Conservation (phyloP, 2,113 vertebrate genomes). For the Syrmaticus mikado region DNA sequence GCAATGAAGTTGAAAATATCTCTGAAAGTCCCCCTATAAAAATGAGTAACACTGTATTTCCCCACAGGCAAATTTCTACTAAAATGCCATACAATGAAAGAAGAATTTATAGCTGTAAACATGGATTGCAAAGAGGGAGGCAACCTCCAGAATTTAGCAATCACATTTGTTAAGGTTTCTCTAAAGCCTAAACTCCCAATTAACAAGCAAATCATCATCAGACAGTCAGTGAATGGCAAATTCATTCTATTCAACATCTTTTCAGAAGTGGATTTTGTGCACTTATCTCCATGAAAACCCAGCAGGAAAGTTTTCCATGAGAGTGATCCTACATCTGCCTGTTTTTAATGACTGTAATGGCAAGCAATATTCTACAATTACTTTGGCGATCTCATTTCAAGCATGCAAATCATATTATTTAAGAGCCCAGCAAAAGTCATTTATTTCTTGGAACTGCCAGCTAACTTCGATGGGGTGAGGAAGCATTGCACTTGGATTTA, state of each 20-base stretch:
- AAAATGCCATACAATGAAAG: conserved; percentile 54
- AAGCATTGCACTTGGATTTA: conserved; percentile 11
- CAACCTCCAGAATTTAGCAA: conserved; percentile 80
- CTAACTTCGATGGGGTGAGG: conserved; percentile 63
- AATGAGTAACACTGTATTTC: conserved; percentile 17
- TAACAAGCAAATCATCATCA: conserved; percentile 86
- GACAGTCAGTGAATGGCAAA: conserved; percentile 83
- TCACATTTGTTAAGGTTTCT: conserved; percentile 83
- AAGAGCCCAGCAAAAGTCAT: conserved; percentile 78
- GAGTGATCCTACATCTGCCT: conserved; percentile 83
- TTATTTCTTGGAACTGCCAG: conserved; percentile 76
- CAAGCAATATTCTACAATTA: conserved; percentile 82
- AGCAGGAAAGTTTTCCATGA: conserved; percentile 84
- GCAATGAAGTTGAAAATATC: conserved; percentile 34
- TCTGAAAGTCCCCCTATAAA: conserved; percentile 33
- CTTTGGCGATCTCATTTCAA: conserved; percentile 81
- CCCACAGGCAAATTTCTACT: background rate
- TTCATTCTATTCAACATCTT: conserved; percentile 83
- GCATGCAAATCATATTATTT: conserved; percentile 82
- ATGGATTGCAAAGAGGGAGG: conserved; percentile 64
- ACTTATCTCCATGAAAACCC: conserved; percentile 85
- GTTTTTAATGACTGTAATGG: conserved; percentile 82
- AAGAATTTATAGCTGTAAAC: conserved; percentile 77
- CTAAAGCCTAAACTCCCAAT: conserved; percentile 83
- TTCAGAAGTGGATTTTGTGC: conserved; percentile 83